These are phyloP conservation scores for Dolichoris vasculosae DNA, from an alignment of 1,140 invertebrate species.

Conservation along the genomic window DNA sequence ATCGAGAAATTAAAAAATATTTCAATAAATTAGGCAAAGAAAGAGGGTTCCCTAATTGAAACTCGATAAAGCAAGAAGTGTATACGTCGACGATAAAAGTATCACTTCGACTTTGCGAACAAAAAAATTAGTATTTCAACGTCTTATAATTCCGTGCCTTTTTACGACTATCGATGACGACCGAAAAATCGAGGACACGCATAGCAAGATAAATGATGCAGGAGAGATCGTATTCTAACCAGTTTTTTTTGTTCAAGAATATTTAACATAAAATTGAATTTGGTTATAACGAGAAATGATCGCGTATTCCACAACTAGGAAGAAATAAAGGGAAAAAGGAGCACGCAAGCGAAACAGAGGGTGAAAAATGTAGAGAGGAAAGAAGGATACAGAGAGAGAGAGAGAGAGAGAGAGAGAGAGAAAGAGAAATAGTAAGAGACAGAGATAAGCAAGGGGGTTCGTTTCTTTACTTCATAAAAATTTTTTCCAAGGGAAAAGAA, in stretches of 20 bases:
- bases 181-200: conserved; percentile 10
- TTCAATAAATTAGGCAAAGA: background rate
- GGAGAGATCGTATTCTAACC: conserved; percentile 46
- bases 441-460: conserved; percentile 29
- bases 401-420: conserved; percentile 42
- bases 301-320: conserved; percentile 54
- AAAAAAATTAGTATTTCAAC: conserved; percentile 13
- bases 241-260: conserved; percentile 64
- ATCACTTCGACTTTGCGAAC: background rate
- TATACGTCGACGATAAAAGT: background rate
- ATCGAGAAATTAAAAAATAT: conserved; percentile 22
- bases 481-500: conserved; percentile 55
- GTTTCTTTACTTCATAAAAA: conserved; percentile 53
- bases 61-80: conserved; percentile 4
- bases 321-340: conserved; percentile 56
- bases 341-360: conserved; percentile 51
- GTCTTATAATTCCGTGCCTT: conserved; percentile 5
- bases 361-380: conserved; percentile 45
- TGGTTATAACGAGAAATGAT: conserved; percentile 69
- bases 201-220: conserved; percentile 62
- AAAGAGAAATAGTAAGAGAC: background rate
- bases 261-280: conserved; percentile 73
- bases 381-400: conserved; percentile 47
- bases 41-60: conserved; percentile 10
- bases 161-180: conserved; percentile 18